These are phyloP conservation scores for Papilio dardanus DNA, from an alignment of 1,140 invertebrate genomes.

Conservation along the genomic window DNA sequence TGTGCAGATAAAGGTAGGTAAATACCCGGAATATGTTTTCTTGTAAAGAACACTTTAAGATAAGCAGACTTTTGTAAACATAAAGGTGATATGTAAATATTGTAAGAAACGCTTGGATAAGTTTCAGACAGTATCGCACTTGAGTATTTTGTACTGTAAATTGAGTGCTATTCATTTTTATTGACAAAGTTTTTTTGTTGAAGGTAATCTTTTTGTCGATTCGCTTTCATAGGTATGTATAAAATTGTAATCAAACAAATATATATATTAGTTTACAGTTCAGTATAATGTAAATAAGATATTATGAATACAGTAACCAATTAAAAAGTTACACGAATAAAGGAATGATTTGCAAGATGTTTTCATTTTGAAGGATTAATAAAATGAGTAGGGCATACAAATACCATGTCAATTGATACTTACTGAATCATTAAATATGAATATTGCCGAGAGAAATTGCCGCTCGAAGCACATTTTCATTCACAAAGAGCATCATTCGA, in stretches of 20 bases:
- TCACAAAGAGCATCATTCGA: slow-evolving; percentile 10
- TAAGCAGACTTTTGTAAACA: neutral
- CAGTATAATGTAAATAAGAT: neutral
- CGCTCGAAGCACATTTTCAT: neutral
- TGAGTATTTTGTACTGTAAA: neutral
- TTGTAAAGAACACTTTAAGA: neutral
- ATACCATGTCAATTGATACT: neutral
- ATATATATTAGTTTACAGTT: neutral
- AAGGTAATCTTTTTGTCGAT: neutral
- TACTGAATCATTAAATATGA: neutral
- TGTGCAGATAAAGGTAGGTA: neutral
- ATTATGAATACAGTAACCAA: neutral
- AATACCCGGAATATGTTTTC: slow-evolving; percentile 8
- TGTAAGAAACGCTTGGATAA: neutral
- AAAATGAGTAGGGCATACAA: neutral
- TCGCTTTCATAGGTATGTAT: neutral
- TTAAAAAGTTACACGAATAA: neutral
- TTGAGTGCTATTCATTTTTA: slow-evolving; percentile 14
- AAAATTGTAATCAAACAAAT: neutral
- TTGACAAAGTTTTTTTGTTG: slow-evolving; percentile 1
- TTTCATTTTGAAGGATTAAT: neutral
- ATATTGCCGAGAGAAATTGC: neutral
- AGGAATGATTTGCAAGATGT: neutral
- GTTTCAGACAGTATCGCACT: neutral
- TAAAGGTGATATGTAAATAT: slow-evolving; percentile 12